phyloP scores from a whole-genome alignment of 2,888 invertebrate species.

The Chironomus riparius region DNA sequence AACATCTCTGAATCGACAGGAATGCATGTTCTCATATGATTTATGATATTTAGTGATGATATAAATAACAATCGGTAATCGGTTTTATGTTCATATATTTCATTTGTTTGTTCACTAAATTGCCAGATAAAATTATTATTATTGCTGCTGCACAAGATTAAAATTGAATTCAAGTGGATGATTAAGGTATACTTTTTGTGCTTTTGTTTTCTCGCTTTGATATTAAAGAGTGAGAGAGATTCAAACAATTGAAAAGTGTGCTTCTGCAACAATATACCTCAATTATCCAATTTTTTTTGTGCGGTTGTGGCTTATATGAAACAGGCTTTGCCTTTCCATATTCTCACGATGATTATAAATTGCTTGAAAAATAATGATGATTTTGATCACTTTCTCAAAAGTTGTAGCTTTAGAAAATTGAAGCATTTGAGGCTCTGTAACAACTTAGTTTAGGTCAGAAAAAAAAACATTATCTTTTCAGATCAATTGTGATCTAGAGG shows the following conservation, averaged over 20 bases:
- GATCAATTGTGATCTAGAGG: too few species aligned
- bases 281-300: too few species aligned
- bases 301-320: too few species aligned
- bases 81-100: neutral
- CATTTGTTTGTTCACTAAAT: slow-evolving; percentile 1
- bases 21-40: slow-evolving; percentile 25
- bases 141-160: neutral
- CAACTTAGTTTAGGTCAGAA: too few species aligned
- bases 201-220: neutral
- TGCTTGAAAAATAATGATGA: neutral
- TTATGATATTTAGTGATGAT: slow-evolving; percentile 14
- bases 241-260: neutral
- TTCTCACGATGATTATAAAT: neutral
- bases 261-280: neutral
- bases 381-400: neutral
- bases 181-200: neutral
- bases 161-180: neutral
- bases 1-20: slow-evolving; percentile 22
- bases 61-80: slow-evolving; percentile 23
- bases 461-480: too few species aligned
- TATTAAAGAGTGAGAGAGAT: too few species aligned
- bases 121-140: neutral
- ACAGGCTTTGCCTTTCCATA: neutral
- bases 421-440: too few species aligned
- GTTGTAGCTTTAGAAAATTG: too few species aligned